Percentiles rank a stretch among this genome's conserved stretches.
These are phyloP conservation scores for Dinocampus coccinellae DNA, from an alignment of 2,888 invertebrate species.

Conservation along the genomic window DNA sequence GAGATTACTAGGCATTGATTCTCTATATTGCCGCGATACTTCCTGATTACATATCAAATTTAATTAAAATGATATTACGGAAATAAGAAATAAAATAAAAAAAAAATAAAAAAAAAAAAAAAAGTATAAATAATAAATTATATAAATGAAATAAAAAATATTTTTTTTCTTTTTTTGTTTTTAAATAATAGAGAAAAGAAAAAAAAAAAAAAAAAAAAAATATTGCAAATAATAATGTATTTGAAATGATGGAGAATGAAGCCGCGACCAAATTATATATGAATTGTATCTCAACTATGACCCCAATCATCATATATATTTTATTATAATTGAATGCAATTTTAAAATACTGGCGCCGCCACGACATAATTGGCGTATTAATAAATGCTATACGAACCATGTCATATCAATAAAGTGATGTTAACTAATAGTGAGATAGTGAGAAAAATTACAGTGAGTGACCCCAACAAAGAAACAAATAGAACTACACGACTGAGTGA, in stretches of 20 bases:
- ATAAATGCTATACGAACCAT: background rate
- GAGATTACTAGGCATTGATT: background rate
- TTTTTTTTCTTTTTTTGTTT: too few species aligned
- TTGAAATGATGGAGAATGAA: background rate
- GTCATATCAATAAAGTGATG: conserved; percentile 32
- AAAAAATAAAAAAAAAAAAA: too few species aligned
- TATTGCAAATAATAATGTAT: too few species aligned
- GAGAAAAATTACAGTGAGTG: background rate
- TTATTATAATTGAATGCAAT: background rate
- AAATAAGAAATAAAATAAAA: too few species aligned
- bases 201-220: background rate
- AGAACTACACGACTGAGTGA: background rate
- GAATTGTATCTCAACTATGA: background rate
- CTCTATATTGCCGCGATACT: too few species aligned
- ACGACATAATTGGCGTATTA: background rate
- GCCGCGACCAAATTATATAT: conserved; percentile 3
- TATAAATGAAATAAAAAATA: too few species aligned
- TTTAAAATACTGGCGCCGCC: background rate
- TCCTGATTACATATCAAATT: too few species aligned
- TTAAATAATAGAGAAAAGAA: background rate
- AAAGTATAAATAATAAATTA: too few species aligned
- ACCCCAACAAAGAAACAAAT: background rate
- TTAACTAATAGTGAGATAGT: background rate
- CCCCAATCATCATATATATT: background rate
- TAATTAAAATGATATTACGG: too few species aligned